Evolutionary conservation across 2,113 vertebrate genomes (phyloP).

Genomic region (Gymnarchus niloticus): DNA sequence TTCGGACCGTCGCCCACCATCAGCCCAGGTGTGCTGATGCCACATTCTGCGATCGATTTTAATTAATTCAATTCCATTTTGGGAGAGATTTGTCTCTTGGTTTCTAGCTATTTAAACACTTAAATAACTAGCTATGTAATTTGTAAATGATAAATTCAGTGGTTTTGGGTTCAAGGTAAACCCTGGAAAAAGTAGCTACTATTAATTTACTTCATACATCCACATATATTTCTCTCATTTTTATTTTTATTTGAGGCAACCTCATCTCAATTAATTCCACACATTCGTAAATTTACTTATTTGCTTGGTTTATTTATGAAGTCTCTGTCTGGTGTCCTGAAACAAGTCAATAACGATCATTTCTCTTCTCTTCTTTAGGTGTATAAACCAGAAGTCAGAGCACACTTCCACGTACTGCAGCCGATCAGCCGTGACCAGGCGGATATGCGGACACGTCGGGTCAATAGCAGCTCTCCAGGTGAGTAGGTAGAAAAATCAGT

Average conservation of each 20-base stretch:
- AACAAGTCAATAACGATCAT: neutral
- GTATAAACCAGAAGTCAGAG: conserved; percentile 86
- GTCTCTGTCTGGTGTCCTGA: neutral
- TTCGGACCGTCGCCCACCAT: too few relatives aligned
- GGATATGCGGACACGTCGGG: conserved; percentile 68
- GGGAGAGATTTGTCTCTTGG: too few relatives aligned
- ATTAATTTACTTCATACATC: too few relatives aligned
- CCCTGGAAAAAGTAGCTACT: too few relatives aligned
- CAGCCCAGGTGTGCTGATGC: too few relatives aligned
- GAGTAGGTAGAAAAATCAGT: conserved; percentile 27
- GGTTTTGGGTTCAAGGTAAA: too few relatives aligned
- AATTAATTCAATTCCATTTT: too few relatives aligned
- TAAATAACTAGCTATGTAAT: too few relatives aligned
- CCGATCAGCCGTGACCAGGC: conserved; percentile 86
- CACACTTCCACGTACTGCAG: conserved; percentile 79
- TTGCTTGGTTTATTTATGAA: neutral
- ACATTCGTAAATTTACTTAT: neutral
- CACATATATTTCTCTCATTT: too few relatives aligned
- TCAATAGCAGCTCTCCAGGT: conserved; percentile 66
- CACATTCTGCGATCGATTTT: too few relatives aligned
- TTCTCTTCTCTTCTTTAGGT: conserved; percentile 58
- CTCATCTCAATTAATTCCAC: neutral
- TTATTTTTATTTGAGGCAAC: neutral
- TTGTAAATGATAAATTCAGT: too few relatives aligned
- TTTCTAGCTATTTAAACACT: too few relatives aligned